phyloP scores from a whole-genome alignment of 1,140 invertebrate species.

The Diabrotica undecimpunctata region DNA sequence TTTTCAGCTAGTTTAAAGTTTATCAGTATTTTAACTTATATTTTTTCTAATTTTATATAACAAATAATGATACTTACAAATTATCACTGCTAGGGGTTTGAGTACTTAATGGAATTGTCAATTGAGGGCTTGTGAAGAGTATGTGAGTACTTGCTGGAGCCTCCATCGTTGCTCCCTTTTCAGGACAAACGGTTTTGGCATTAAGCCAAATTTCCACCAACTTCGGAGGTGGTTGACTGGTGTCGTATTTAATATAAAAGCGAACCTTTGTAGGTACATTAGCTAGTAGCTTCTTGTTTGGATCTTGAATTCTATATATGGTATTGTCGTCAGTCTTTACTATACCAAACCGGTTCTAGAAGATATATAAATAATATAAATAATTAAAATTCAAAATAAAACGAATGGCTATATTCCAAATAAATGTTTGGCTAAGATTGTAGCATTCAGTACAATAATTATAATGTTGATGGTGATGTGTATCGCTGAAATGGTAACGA shows the following conservation, averaged over 20 bases:
- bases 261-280: constrained; percentile 34
- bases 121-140: constrained; percentile 28
- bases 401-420: too few species aligned
- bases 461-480: too few species aligned
- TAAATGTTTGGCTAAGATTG: too few species aligned
- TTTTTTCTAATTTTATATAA: not conserved
- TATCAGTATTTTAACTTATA: too few species aligned
- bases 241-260: constrained; percentile 44
- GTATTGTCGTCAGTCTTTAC: constrained; percentile 40
- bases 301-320: constrained; percentile 43
- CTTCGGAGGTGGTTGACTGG: constrained; percentile 34
- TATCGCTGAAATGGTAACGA: too few species aligned
- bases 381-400: too few species aligned
- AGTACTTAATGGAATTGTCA: not conserved
- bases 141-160: constrained; percentile 25
- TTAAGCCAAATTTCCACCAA: constrained; percentile 37
- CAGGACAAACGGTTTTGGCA: constrained; percentile 40
- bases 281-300: constrained; percentile 34
- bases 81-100: not conserved
- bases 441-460: too few species aligned
- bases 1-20: too few species aligned
- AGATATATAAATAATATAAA: too few species aligned
- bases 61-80: constrained; percentile 13
- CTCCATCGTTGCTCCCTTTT: constrained; percentile 29
- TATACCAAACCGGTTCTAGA: constrained; percentile 48